Conservation (phyloP, 1,140 invertebrate species). For the Trichogramma pretiosum region DNA sequence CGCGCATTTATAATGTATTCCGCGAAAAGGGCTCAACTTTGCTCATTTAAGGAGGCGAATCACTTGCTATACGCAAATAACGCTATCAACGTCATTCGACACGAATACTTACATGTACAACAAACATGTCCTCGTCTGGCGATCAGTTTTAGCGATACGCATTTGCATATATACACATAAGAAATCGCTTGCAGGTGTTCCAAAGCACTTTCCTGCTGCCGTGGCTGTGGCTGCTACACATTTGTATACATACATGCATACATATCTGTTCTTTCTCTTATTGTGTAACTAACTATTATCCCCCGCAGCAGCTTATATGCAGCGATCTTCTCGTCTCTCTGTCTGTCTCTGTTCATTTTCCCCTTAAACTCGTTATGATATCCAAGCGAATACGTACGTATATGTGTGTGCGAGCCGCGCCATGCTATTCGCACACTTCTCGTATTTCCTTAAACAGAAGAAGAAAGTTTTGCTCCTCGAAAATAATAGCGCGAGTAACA, state of each 20-base stretch:
- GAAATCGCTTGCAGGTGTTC: constrained; percentile 18
- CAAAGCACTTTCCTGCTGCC: constrained; percentile 10
- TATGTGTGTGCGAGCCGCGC: too few species aligned
- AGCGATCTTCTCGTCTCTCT: constrained; percentile 9
- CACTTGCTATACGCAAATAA: constrained; percentile 10
- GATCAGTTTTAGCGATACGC: not conserved
- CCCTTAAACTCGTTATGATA: too few species aligned
- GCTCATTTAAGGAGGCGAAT: constrained; percentile 8
- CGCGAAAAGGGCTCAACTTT: constrained; percentile 1
- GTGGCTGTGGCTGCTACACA: too few species aligned
- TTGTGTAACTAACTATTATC: too few species aligned
- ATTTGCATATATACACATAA: constrained; percentile 32
- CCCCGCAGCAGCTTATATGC: too few species aligned
- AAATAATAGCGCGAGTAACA: too few species aligned
- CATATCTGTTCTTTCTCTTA: too few species aligned
- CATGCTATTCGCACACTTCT: constrained; percentile 36
- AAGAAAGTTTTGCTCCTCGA: too few species aligned
- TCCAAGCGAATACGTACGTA: too few species aligned
- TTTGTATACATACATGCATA: too few species aligned
- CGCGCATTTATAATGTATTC: constrained; percentile 9
- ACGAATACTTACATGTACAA: not conserved
- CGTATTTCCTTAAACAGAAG: constrained; percentile 37
- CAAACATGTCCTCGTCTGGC: constrained; percentile 4
- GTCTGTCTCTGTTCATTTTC: constrained; percentile 20
- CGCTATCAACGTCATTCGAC: constrained; percentile 7